Base-by-base conservation (phyloP, 2,113 vertebrate genomes). In the Corapipo altera region DNA sequence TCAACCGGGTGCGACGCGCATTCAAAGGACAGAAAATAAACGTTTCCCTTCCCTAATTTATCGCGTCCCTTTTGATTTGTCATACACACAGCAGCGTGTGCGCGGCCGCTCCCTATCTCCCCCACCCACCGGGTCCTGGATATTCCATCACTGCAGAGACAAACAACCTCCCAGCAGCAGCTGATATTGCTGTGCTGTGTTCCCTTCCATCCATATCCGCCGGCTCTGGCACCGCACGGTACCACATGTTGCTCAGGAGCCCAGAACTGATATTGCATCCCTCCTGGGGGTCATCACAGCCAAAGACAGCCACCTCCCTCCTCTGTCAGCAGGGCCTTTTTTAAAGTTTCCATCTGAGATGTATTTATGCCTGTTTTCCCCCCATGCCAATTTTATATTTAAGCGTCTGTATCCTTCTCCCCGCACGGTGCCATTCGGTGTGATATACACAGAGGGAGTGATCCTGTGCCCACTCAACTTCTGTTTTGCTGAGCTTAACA, bases 381-480 rank as follows among this genome's bases (percentile, higher is more conserved):
- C 62, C 74, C 30, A 1, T 54, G 82, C n/a, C 82, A 21, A 26
- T 79, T 79, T 79, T 39, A 21, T 15, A 6, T 51, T 13, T 21
- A 10, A 81, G 87, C 1, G 3, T 22, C 93, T 35, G 52, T 9
- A 30, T 69, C 85, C 57, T 33, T 79, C 86, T 93, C 81, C 62
- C 87, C 64, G 30, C 39, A 3, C 0, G 3, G 55, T 9, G 59
- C 59, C 49, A 19, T 27, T 78, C 58, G 23, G 32, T 30, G 83
- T 10, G 41, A 54, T 39, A 44, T 1, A 21, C 74, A 12, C 19
- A 13, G 35, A 64, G 65, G 54, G 82, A 90, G 78, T 24, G 82
- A 90, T 73, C 89, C 85, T 58, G 62, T 83, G 96, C 96, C 95
- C 75, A 90, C 92, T 94, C 95, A 95, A 32, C 88, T 95, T 91